Base-by-base conservation (phyloP, 2,797 vertebrate genomes). In the Allobates femoralis region DNA sequence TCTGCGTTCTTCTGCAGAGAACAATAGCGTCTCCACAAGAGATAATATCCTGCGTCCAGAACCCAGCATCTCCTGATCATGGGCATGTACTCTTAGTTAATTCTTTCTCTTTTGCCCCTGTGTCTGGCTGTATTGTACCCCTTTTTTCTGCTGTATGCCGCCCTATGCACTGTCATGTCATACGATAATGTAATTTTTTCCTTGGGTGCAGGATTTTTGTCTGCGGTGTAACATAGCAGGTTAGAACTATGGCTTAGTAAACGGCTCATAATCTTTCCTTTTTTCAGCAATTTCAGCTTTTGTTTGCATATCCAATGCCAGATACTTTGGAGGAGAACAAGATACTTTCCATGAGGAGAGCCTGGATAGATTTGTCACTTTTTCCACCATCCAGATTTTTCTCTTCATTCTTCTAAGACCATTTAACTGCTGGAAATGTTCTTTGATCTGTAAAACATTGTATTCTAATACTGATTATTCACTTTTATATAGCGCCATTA, bases 271-370 rank as follows among this genome's bases (percentile, higher is more conserved):
- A 37, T 62, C 60, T 78, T 79, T 60, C 50, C 41, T 46, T 46
- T 26, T 50, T 32, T 56, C 41, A 34, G 62, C 66, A 21, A 12
- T 58, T 30, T 34, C 34, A 30, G 53, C 56, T 50, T 37, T 18
- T 84, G 66, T 66, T 87, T 87, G 69, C 76, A 50, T 56, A 76
- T 81, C n/a, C 56, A 55, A n/a, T 75, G 50, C 76, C 69, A 76
- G 86, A 87, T 84, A 82, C 81, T 87, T 76, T 73, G 37, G 37
- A 79, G 62, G 55, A 60, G 75, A 78, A 50, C 58, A 28, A 53
- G 86, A 87, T 84, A 64, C 66, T 87, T 87, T 87, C 85, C 85
- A 77, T 83, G 26, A 50, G 69, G 58, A 46, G 21, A 32, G 85
- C 21, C 62, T 56, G 32, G 30, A 75, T 81, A 30, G 66, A 85